These are phyloP conservation scores for Girardinichthys multiradiatus DNA, from an alignment of 2,113 vertebrate genomes.

Conservation along the genomic window DNA sequence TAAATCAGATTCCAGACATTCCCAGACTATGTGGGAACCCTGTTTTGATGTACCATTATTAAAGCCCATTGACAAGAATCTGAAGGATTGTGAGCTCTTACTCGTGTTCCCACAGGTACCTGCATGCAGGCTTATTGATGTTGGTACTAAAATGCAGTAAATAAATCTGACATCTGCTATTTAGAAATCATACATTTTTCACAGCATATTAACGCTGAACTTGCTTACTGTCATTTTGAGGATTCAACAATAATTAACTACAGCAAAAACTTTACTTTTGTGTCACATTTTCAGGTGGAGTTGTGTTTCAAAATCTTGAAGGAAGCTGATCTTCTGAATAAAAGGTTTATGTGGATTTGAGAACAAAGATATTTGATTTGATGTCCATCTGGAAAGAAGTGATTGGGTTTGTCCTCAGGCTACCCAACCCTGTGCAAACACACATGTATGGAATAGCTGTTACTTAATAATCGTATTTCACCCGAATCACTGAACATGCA, in stretches of 20 bases:
- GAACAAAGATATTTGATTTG: slow-evolving; percentile 24
- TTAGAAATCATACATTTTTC: neutral
- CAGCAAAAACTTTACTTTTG: slow-evolving; percentile 14
- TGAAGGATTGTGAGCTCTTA: neutral
- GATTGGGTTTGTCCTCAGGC: slow-evolving; percentile 52
- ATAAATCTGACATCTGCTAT: neutral
- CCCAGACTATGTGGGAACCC: too few species aligned
- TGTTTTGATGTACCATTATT: too few species aligned
- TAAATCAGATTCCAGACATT: too few species aligned
- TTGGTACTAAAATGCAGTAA: slow-evolving; percentile 8
- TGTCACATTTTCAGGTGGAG: slow-evolving; percentile 18
- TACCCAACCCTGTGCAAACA: slow-evolving; percentile 29
- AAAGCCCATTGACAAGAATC: too few species aligned
- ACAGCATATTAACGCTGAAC: neutral
- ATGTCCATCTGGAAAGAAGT: slow-evolving; percentile 33
- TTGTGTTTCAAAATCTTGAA: neutral
- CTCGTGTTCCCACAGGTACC: neutral
- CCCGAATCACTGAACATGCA: slow-evolving; percentile 66
- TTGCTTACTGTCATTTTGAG: slow-evolving; percentile 1
- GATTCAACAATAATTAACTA: slow-evolving; percentile 20
- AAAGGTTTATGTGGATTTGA: slow-evolving; percentile 7
- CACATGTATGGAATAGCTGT: slow-evolving; percentile 17
- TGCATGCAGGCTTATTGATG: neutral
- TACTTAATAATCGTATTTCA: slow-evolving; percentile 55
- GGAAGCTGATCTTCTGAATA: neutral